These are phyloP conservation scores for Sylvia borin DNA, from an alignment of 2,797 vertebrate genomes.

Conservation along the genomic window DNA sequence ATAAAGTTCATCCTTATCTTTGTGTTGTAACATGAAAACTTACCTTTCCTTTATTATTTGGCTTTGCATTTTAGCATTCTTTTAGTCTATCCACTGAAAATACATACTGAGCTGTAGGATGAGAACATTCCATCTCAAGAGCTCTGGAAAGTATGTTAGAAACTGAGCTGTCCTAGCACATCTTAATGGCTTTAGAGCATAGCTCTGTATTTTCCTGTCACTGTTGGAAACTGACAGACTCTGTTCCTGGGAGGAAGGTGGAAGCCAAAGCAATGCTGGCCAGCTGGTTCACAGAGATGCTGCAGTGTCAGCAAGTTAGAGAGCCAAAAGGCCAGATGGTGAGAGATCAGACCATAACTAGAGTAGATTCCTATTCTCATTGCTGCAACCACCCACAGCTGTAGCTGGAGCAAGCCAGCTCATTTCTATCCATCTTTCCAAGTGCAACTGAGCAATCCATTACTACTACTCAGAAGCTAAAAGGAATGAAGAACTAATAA, in stretches of 20 bases:
- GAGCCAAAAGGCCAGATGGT: constrained; percentile 63
- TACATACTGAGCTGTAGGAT: background rate
- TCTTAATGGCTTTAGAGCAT: background rate
- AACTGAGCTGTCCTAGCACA: background rate
- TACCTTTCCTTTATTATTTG: background rate
- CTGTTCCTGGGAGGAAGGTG: background rate
- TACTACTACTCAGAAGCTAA: background rate
- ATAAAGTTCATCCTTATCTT: background rate
- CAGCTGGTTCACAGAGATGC: constrained; percentile 49
- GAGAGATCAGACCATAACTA: background rate
- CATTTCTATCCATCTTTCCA: constrained; percentile 3
- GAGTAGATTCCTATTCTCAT: background rate
- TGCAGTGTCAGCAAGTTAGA: constrained; percentile 14
- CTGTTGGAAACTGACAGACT: background rate
- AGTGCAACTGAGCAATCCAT: background rate
- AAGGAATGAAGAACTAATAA: background rate
- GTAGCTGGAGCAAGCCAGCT: background rate
- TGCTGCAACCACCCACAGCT: background rate
- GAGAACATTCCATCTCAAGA: background rate
- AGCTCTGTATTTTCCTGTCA: background rate
- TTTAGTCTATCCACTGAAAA: background rate
- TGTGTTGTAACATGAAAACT: background rate
- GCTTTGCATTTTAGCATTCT: background rate
- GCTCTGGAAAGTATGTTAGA: background rate
- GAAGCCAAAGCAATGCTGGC: constrained; percentile 24